A percentile compares a stretch with the other conserved stretches of the same genome.
These are phyloP conservation scores for Arenaria interpres DNA, from an alignment of 2,113 vertebrate species.

Conservation along the genomic window DNA sequence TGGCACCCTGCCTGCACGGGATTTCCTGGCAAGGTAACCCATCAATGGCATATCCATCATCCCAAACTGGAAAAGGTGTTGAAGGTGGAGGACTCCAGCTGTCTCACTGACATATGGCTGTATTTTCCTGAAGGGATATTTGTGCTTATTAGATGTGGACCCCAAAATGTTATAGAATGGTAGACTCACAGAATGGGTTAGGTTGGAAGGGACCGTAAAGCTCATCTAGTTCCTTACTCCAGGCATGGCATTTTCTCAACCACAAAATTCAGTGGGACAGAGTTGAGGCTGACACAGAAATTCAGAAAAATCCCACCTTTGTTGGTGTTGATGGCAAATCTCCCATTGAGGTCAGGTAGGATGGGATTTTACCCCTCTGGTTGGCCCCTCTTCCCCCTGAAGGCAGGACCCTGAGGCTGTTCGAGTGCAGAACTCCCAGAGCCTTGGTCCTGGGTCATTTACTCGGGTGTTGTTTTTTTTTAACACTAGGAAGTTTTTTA, in stretches of 20 bases:
- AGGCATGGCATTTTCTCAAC: background rate
- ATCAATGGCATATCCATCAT: background rate
- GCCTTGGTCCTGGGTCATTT: background rate
- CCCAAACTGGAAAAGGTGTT: background rate
- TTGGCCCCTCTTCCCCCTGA: background rate
- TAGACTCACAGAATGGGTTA: background rate
- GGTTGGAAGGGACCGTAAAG: background rate
- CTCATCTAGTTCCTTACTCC: background rate
- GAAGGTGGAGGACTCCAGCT: background rate
- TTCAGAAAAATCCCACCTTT: background rate
- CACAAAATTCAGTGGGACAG: background rate
- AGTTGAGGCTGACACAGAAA: background rate
- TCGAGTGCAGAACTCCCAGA: background rate
- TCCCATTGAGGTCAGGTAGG: background rate
- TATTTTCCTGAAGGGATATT: background rate
- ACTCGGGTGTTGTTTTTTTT: background rate
- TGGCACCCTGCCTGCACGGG: background rate
- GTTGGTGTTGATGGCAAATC: background rate
- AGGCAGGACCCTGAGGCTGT: fast-evolving
- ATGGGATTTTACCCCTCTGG: background rate
- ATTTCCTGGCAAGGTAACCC: background rate
- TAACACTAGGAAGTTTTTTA: background rate
- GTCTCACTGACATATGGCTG: background rate
- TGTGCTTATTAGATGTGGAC: background rate
- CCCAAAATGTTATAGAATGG: background rate